Conservation (phyloP, 2,113 vertebrate genomes). For the Todiramphus chloris region DNA sequence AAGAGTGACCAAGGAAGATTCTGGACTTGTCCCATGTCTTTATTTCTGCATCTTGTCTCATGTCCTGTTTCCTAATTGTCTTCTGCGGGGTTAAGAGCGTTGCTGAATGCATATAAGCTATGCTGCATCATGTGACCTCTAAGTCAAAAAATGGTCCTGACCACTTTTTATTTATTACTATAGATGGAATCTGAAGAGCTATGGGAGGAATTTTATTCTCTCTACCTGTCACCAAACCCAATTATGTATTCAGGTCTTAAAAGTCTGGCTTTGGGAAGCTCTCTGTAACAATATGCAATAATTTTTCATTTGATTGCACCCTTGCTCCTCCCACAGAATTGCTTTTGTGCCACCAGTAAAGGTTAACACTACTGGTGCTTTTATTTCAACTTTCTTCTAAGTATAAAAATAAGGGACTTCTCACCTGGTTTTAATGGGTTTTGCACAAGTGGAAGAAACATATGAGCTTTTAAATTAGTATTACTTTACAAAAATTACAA, state of each 20-base stretch:
- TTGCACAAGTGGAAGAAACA: not conserved
- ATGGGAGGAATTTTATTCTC: not conserved
- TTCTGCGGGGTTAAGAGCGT: not conserved
- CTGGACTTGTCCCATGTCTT: no score
- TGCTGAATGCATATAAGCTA: not conserved
- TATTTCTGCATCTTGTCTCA: no score
- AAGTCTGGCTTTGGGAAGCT: not conserved
- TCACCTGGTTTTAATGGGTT: not conserved
- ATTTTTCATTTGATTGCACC: not conserved
- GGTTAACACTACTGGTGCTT: not conserved
- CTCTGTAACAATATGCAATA: not conserved
- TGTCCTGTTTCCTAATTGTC: no score
- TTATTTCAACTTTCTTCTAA: not conserved
- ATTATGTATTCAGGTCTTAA: not conserved
- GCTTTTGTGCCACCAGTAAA: not conserved
- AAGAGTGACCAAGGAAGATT: no score
- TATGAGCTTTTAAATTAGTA: not conserved
- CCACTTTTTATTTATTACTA: not conserved
- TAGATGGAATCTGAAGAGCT: not conserved
- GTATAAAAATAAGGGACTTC: not conserved
- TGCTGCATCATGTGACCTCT: not conserved
- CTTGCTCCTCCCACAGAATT: not conserved
- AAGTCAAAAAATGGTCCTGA: not conserved
- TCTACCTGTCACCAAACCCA: not conserved
- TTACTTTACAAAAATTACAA: conserved; percentile 36